Evolutionary conservation across 2,797 vertebrate genomes (phyloP).

Genomic region (Pristis pectinata): DNA sequence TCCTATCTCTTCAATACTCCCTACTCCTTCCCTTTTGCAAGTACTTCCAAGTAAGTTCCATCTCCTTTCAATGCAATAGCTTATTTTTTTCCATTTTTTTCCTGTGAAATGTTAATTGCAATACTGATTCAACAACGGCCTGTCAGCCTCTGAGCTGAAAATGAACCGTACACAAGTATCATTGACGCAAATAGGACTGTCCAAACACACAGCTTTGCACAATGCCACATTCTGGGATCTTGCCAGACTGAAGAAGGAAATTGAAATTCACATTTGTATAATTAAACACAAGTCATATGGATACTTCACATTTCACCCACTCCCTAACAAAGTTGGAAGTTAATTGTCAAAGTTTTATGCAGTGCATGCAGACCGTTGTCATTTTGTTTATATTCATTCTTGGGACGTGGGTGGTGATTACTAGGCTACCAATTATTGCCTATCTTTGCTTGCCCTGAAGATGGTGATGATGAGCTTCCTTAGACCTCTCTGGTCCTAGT

Average conservation of each 20-base stretch:
- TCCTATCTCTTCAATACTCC: no score
- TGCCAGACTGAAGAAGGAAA: background rate
- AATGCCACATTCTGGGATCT: background rate
- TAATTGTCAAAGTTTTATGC: background rate
- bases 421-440: no score
- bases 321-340: background rate
- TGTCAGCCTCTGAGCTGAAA: background rate
- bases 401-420: background rate
- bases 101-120: background rate
- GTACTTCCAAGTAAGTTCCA: background rate
- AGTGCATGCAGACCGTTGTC: background rate
- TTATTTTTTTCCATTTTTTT: background rate
- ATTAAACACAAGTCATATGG: background rate
- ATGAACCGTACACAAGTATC: background rate
- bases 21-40: background rate
- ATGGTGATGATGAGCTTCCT: no score
- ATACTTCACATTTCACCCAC: background rate
- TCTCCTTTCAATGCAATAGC: background rate
- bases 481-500: no score
- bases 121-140: background rate
- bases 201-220: background rate
- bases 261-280: background rate
- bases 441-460: no score
- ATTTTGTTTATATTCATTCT: background rate
- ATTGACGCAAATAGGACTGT: background rate